Conservation (phyloP, 2,888 invertebrate genomes). For the Chalcosyrphus nemorum region DNA sequence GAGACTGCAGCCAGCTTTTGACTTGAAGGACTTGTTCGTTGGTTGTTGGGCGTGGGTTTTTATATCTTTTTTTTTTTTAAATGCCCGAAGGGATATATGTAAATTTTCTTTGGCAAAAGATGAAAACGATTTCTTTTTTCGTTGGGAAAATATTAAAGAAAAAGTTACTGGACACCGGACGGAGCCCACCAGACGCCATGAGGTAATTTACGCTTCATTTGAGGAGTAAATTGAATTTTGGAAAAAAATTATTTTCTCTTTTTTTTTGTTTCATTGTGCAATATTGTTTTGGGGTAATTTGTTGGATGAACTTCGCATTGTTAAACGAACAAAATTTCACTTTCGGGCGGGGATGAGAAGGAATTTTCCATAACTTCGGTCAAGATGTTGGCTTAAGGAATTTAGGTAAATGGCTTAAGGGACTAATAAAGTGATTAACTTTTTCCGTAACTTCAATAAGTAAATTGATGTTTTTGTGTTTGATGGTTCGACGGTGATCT, state of each 20-base stretch:
- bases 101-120: conserved; percentile 37
- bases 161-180: neutral
- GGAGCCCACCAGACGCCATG: conserved; percentile 24
- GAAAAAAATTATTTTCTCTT: conserved; percentile 3
- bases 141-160: neutral
- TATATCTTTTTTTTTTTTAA: conserved; percentile 4
- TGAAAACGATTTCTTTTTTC: conserved; percentile 35
- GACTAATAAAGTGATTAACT: neutral
- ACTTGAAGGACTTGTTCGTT: conserved; percentile 25
- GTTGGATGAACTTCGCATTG: conserved; percentile 33
- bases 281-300: conserved; percentile 39
- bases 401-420: neutral
- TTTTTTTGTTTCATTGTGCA: neutral
- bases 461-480: too few relatives aligned
- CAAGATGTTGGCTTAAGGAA: conserved; percentile 11
- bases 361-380: conserved; percentile 18
- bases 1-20: conserved; percentile 20
- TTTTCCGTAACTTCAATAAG: too few relatives aligned
- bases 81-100: conserved; percentile 43
- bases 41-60: neutral
- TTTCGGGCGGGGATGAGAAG: neutral
- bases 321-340: neutral
- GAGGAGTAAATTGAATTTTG: conserved; percentile 48
- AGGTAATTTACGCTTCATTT: conserved; percentile 62
- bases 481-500: too few relatives aligned